Evolutionary conservation across 2,888 invertebrate species (phyloP).

Genomic region (Orchestes rusci): DNA sequence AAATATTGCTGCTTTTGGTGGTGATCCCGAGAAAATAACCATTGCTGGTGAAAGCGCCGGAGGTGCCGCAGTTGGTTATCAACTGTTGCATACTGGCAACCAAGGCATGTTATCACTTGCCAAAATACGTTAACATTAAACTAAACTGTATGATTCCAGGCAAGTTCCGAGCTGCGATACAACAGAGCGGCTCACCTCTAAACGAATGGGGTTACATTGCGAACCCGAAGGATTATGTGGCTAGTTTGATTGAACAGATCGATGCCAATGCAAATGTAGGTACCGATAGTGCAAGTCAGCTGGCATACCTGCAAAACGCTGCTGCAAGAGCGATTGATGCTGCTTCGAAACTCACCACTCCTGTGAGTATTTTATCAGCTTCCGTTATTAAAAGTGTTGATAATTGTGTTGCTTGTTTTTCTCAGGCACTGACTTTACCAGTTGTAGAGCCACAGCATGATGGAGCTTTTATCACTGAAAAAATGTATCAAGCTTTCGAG

Average conservation of each 20-base stretch:
- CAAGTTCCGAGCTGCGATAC: slow-evolving; percentile 27
- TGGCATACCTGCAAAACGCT: slow-evolving; percentile 25
- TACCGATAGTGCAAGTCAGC: slow-evolving; percentile 17
- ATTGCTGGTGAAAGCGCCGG: slow-evolving; percentile 32
- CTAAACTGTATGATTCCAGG: slow-evolving; percentile 24
- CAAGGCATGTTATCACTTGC: slow-evolving; percentile 21
- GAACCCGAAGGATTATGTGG: slow-evolving; percentile 24
- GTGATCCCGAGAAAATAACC: slow-evolving; percentile 29
- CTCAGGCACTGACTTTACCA: slow-evolving; percentile 21
- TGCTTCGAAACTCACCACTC: slow-evolving; percentile 19
- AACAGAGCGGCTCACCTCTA: slow-evolving; percentile 28
- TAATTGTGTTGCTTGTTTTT: not conserved
- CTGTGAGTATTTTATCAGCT: slow-evolving; percentile 9
- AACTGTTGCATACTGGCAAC: slow-evolving; percentile 25
- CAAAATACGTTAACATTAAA: not conserved
- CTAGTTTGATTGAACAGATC: slow-evolving; percentile 23
- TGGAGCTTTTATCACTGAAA: slow-evolving; percentile 26
- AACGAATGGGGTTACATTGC: slow-evolving; percentile 25
- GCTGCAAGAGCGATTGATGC: slow-evolving; percentile 25
- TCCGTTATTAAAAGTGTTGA: not conserved
- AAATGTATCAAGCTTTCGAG: slow-evolving; percentile 23
- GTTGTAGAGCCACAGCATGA: slow-evolving; percentile 26
- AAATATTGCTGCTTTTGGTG: slow-evolving; percentile 31
- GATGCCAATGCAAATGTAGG: slow-evolving; percentile 15
- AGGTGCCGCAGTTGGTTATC: slow-evolving; percentile 26